These are phyloP conservation scores for Danio rerio DNA, from an alignment of 2,113 vertebrate species.

Conservation along the genomic window GRCz12tu NC_133190.1:47220001-47220500, in stretches of 20 bases:
- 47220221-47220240: neutral
- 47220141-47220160: too few species aligned
- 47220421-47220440: slow-evolving; percentile 6
- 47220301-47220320: neutral
- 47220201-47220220: neutral
- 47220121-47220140: too few species aligned
- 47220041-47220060: too few species aligned
- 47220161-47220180: too few species aligned
- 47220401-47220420: neutral
- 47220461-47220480: neutral
- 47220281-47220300: neutral
- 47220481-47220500: neutral
- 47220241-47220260: neutral
- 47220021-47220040: too few species aligned
- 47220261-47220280: neutral
- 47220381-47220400: neutral
- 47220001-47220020: too few species aligned
- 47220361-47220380: neutral
- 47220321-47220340: neutral
- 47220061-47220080: too few species aligned
- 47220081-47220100: too few species aligned
- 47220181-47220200: too few species aligned
- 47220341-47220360: neutral
- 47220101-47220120: too few species aligned
- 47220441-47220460: neutral